Conservation (phyloP, 2,888 invertebrate species). For the Agrotis segetum region DNA sequence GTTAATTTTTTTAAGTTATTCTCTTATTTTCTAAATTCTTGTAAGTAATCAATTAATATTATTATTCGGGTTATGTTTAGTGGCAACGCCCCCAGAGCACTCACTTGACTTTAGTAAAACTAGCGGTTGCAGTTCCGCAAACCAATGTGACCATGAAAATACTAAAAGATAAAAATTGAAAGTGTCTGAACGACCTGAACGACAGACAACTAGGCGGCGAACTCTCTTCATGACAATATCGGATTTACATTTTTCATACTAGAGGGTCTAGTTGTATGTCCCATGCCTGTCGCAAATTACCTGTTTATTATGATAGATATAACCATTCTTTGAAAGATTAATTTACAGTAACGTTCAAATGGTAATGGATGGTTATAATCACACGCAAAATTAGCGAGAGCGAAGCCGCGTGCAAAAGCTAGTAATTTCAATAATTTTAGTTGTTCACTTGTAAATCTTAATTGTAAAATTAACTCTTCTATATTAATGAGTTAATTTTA, state of each 20-base stretch:
- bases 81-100: constrained; percentile 13
- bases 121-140: constrained; percentile 14
- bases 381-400: too few species aligned
- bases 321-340: background rate
- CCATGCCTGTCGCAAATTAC: background rate
- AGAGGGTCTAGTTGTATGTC: constrained; percentile 31
- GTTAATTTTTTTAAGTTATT: too few species aligned
- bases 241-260: constrained; percentile 27
- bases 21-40: too few species aligned
- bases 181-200: constrained; percentile 46
- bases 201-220: constrained; percentile 46
- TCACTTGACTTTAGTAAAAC: constrained; percentile 8
- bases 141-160: constrained; percentile 46
- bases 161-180: constrained; percentile 52
- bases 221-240: constrained; percentile 23
- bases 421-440: too few species aligned
- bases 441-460: background rate
- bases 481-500: constrained; percentile 16
- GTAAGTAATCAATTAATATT: background rate
- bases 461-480: background rate
- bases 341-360: background rate
- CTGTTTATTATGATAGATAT: background rate
- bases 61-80: constrained; percentile 11
- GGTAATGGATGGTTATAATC: too few species aligned
- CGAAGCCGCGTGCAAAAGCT: too few species aligned